These are phyloP conservation scores for Procavia capensis DNA, from an alignment of 2,113 vertebrate genomes.

Conservation along the genomic window DNA sequence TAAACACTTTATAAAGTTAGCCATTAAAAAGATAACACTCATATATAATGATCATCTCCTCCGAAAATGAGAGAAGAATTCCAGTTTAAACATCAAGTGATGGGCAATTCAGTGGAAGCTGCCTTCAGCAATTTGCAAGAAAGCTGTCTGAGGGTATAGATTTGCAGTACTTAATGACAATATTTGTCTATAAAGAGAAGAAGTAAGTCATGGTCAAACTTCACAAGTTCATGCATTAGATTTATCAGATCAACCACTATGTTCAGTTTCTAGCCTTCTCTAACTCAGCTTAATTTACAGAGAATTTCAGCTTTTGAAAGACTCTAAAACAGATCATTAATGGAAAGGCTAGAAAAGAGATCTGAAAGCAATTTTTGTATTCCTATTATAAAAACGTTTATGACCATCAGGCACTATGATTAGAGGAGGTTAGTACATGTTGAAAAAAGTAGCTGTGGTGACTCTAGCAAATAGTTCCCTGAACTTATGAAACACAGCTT, in stretches of 20 bases:
- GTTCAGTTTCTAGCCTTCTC: not conserved
- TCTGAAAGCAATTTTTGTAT: constrained; percentile 63
- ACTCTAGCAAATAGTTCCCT: not conserved
- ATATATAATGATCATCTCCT: not conserved
- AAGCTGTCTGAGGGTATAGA: not conserved
- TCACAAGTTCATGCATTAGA: constrained; percentile 51
- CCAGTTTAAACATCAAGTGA: constrained; percentile 41
- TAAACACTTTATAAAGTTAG: constrained; percentile 28
- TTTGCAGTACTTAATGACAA: constrained; percentile 19
- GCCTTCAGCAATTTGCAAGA: constrained; percentile 30
- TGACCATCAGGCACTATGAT: constrained; percentile 47
- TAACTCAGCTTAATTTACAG: constrained; percentile 69
- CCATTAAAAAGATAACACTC: constrained; percentile 39
- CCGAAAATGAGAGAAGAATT: constrained; percentile 20
- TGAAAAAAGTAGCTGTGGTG: not conserved
- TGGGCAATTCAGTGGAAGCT: constrained; percentile 1
- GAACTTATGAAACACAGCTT: constrained; percentile 1
- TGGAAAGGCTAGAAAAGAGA: constrained; percentile 12
- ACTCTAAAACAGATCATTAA: constrained; percentile 65
- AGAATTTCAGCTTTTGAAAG: constrained; percentile 65
- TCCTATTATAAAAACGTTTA: constrained; percentile 65
- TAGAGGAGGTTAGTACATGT: constrained; percentile 25
- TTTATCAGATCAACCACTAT: constrained; percentile 3
- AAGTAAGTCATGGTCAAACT: constrained; percentile 60
- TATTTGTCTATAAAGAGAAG: constrained; percentile 57